Evolutionary conservation across 2,888 invertebrate species (phyloP).

Genomic region (Andrena marginata): DNA sequence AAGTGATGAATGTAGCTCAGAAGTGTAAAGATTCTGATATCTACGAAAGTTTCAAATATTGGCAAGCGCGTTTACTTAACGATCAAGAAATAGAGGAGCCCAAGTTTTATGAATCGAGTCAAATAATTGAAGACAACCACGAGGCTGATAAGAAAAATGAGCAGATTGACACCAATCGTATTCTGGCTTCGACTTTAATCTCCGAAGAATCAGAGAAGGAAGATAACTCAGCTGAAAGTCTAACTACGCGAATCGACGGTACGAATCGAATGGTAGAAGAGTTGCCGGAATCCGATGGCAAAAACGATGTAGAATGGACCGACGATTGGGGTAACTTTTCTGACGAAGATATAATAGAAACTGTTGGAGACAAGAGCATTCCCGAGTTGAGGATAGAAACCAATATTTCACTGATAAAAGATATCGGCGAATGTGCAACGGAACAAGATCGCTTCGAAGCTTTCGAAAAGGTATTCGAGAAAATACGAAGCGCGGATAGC

Average conservation of each 20-base stretch:
- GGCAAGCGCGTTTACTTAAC: conserved; percentile 57
- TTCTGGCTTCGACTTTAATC: neutral
- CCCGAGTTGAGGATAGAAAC: conserved; percentile 20
- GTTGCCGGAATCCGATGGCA: conserved; percentile 19
- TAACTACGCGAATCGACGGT: neutral
- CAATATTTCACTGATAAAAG: conserved; percentile 27
- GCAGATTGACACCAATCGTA: neutral
- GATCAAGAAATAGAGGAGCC: conserved; percentile 26
- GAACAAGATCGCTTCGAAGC: conserved; percentile 76
- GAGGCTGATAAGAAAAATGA: neutral
- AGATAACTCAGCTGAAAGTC: neutral
- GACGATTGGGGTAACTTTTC: conserved; percentile 81
- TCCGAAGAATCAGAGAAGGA: neutral
- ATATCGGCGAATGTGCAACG: conserved; percentile 56
- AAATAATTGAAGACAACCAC: neutral
- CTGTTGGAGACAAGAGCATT: conserved; percentile 29
- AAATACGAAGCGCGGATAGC: conserved; percentile 71
- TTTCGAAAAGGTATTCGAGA: conserved; percentile 70
- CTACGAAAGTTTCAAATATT: conserved; percentile 64
- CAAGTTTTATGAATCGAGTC: conserved; percentile 1
- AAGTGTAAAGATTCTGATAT: conserved; percentile 58
- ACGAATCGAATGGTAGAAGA: neutral
- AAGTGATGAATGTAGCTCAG: conserved; percentile 62
- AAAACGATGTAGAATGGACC: conserved; percentile 69
- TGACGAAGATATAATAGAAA: conserved; percentile 68